Evolutionary conservation across 2,888 invertebrate genomes (phyloP).

Genomic region (Tetrapedia diversipes): DNA sequence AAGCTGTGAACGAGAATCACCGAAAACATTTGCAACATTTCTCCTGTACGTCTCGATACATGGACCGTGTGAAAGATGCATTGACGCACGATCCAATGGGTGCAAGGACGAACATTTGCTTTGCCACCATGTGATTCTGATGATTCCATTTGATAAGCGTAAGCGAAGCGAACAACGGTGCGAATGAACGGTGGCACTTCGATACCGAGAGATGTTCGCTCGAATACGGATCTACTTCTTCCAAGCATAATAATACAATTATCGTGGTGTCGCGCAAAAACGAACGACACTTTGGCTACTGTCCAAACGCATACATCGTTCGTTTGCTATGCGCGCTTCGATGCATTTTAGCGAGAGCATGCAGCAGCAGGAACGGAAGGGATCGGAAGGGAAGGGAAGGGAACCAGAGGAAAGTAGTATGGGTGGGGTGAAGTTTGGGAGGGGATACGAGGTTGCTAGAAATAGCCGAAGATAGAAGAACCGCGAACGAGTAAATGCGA

Average conservation of each 20-base stretch:
- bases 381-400: background rate
- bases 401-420: slow-evolving; percentile 4
- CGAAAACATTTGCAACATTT: too few relatives aligned
- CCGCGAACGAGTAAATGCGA: background rate
- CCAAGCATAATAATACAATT: too few relatives aligned
- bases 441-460: slow-evolving; percentile 65
- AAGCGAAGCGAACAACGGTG: slow-evolving; percentile 24
- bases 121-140: slow-evolving; percentile 51
- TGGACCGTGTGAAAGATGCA: slow-evolving; percentile 40
- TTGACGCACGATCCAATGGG: slow-evolving; percentile 61
- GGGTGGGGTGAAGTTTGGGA: slow-evolving; percentile 66
- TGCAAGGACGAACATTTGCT: slow-evolving; percentile 53
- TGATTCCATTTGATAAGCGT: slow-evolving; percentile 1
- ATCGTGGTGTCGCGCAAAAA: background rate
- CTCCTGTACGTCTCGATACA: slow-evolving; percentile 60
- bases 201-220: background rate
- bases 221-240: too few relatives aligned
- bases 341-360: too few relatives aligned
- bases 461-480: slow-evolving; percentile 66
- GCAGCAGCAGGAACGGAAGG: background rate
- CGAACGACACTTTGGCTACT: slow-evolving; percentile 6
- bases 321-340: too few relatives aligned
- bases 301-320: background rate
- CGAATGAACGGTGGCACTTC: slow-evolving; percentile 50
- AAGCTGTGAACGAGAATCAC: too few relatives aligned